Evolutionary conservation across 2,888 invertebrate genomes (phyloP), one percentile per base, ranked within the genome.

Genomic region (Merodon equestris): DNA sequence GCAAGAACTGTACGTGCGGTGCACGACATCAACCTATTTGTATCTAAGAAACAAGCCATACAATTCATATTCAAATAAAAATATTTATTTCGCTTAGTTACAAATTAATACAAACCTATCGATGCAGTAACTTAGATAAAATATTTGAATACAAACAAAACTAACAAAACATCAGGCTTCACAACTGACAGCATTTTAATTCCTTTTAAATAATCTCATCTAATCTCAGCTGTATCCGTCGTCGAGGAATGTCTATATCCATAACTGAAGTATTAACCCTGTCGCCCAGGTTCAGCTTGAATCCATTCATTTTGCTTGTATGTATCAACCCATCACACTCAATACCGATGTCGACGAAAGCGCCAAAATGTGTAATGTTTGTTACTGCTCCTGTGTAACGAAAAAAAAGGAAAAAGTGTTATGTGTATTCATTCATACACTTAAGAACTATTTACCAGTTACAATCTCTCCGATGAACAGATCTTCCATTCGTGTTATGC

Each of bases 351-450:
- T 98, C 97, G 0, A 97, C 94, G 89, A 98, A 98, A 58, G 94
- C 94, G 0, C 98, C 98, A 88, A 98, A 98, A 81, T 95, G 94
- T 0, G 96, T 96, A 0, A 95, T 93, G 88, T 97, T 97, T 13
- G 91, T 91, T 0, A 97, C 94, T 1, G 93, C 92, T n/a, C 97
- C 96, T 93, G 83, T 10, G n/a, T n/a, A n/a, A n/a, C n/a, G n/a
- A n/a, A n/a, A n/a, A 36, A 36, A 40, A 40, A 5, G 40, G 40
- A 40, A 40, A 40, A 56, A 27, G 0, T 1, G 13, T 57, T 27
- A 27, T 4, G 7, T 27, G 7, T 27, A 27, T 27, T 27, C 27
- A 4, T 27, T 27, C 27, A 27, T 4, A 27, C 7, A 4, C 7
- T 7, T 4, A 27, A 27, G 3, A 7, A 27, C 3, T 27, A 27